Evolutionary conservation across 2,888 invertebrate genomes (phyloP), one percentile per base, ranked within the genome.

Genomic region (Drosophila mayaguana): DNA sequence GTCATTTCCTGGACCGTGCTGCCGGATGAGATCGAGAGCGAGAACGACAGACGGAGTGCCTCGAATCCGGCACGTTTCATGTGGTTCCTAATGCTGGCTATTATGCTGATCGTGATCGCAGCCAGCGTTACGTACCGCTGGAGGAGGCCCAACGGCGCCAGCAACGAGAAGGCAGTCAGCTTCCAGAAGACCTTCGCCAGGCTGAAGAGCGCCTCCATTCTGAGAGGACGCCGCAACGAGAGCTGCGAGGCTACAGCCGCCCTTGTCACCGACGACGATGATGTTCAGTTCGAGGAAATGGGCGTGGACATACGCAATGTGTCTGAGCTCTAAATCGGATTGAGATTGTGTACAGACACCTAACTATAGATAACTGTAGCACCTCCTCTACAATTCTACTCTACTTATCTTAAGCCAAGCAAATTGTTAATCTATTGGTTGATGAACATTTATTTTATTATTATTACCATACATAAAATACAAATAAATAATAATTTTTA

Each of bases 301-400:
- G 76, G 72, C 54, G 78, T 80, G 34, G 72, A 88, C 53, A 72
- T 70, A 54, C 63, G 78, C 18, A 56, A 64, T 46, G 59, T 66
- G 2, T 65, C 76, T 0, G 66, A 77, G 42, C 68, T 74, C 9
- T 82, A 40, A 48, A 14, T 9, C 12, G 20, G 18, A 18, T 14
- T 16, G 16, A 1, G 12, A 50, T 18, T 32, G 51, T 60, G 59
- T 64, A 45, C 46, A 63, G 57, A 54, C 50, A 16, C 46, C 45
- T 59, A n/a, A 32, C 28, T 22, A 63, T 34, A 69, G 34, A 1
- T 12, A 32, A 32, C 32, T 32, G 11, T 32, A 32, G 45, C 45
- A 50, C 8, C 46, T 55, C 36, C 69, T 34, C 34, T 14, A 14
- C 4, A 16, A 36, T 14, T 14, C 28, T 9, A 34, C 22, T 50